phyloP scores from a whole-genome alignment of 2,113 vertebrate genomes.

The Phyllostomus hastatus region DNA sequence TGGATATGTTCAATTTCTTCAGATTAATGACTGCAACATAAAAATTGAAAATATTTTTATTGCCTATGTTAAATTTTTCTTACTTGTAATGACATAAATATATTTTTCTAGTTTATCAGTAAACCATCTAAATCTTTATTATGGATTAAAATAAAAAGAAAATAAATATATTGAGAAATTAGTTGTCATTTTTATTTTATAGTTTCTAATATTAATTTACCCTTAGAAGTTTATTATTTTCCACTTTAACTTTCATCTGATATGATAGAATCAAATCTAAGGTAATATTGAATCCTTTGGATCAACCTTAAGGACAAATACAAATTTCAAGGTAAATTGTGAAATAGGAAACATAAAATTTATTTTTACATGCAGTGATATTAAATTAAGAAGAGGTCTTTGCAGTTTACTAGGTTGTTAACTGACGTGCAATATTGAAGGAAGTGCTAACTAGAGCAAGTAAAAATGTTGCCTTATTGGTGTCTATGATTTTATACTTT shows the following conservation, averaged over 20 bases:
- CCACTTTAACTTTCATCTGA: not conserved
- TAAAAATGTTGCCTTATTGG: not conserved
- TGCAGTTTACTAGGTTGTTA: not conserved
- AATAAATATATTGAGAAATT: not conserved
- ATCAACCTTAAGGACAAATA: not conserved
- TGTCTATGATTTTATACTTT: not conserved
- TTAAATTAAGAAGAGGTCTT: not conserved
- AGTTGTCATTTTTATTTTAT: not conserved
- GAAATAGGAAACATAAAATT: not conserved
- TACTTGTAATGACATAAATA: not conserved
- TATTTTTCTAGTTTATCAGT: not conserved
- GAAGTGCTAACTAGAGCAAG: not conserved
- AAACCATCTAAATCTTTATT: not conserved
- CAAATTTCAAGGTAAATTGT: not conserved
- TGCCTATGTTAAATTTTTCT: not conserved
- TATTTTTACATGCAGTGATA: not conserved
- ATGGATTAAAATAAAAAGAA: not conserved
- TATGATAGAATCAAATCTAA: not conserved
- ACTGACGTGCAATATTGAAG: not conserved
- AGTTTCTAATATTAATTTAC: not conserved
- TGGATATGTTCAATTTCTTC: not conserved
- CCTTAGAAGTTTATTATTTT: not conserved
- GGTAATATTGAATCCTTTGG: not conserved
- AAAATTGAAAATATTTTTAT: not conserved
- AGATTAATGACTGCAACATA: not conserved